Evolutionary conservation across 2,888 invertebrate species (phyloP).

Genomic region (Flexamia atlantica): DNA sequence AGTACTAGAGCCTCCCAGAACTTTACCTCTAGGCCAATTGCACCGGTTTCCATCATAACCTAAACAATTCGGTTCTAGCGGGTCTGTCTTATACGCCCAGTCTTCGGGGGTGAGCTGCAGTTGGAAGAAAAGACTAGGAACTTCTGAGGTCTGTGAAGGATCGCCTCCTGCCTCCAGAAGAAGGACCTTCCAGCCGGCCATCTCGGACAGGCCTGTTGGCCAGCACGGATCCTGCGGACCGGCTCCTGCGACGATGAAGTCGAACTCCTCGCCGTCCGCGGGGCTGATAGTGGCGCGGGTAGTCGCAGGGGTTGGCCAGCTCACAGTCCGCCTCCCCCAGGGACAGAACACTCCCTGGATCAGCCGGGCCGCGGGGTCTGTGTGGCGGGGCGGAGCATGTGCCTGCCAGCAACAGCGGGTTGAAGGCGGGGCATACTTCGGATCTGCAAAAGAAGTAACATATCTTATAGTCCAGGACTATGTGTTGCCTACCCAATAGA

Average conservation of each 20-base stretch:
- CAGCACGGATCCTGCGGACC: constrained; percentile 86
- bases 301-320: constrained; percentile 16
- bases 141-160: constrained; percentile 77
- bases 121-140: constrained; percentile 80
- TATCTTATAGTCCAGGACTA: no score
- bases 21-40: constrained; percentile 88
- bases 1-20: constrained; percentile 69
- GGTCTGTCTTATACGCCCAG: constrained; percentile 85
- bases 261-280: constrained; percentile 74
- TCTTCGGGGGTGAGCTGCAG: constrained; percentile 80
- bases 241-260: constrained; percentile 91
- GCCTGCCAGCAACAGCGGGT: constrained; percentile 20
- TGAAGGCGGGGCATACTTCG: neutral
- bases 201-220: constrained; percentile 85
- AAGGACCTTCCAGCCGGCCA: constrained; percentile 79
- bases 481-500: no score
- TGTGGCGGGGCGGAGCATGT: neutral
- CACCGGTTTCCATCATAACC: constrained; percentile 77
- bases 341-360: neutral
- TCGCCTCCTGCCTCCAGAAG: constrained; percentile 81
- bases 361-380: neutral
- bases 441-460: neutral
- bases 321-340: constrained; percentile 11
- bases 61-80: constrained; percentile 80
- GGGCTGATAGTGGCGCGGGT: constrained; percentile 68